phyloP scores from a whole-genome alignment of 2,113 vertebrate species.

The Pachypanchax playfairii region DNA sequence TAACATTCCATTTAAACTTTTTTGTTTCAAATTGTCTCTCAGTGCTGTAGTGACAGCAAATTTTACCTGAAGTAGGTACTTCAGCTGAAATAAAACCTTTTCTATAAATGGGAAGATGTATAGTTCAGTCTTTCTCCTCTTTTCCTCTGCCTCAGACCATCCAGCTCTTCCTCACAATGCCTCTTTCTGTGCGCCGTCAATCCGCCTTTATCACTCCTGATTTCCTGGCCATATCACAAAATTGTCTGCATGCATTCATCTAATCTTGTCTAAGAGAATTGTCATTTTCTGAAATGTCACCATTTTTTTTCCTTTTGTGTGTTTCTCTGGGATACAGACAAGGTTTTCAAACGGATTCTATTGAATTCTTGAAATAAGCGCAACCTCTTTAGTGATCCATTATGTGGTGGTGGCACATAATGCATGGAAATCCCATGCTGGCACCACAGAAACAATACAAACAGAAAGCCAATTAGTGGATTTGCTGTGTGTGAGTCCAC shows the following conservation, averaged over 20 bases:
- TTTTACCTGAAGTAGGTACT: background rate
- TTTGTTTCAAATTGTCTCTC: too few relatives aligned
- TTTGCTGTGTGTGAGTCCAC: background rate
- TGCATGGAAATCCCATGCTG: background rate
- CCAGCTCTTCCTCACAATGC: background rate
- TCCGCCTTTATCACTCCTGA: background rate
- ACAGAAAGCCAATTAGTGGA: background rate
- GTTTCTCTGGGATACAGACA: background rate
- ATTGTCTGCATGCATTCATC: background rate
- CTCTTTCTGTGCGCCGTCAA: background rate
- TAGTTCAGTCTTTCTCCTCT: background rate
- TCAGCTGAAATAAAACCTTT: background rate
- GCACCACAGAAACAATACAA: background rate
- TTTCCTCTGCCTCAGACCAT: background rate
- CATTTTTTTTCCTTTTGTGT: background rate
- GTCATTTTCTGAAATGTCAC: background rate
- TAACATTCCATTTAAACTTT: too few relatives aligned
- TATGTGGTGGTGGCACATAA: background rate
- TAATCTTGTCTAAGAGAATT: background rate
- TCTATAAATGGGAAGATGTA: background rate
- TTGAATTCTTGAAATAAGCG: background rate
- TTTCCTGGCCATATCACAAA: conserved; percentile 3
- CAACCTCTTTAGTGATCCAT: background rate
- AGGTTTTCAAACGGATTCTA: background rate
- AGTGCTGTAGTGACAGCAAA: too few relatives aligned